Evolutionary conservation across 2,888 invertebrate species (phyloP), one percentile per base, ranked within the genome.

Genomic region (Lymantria monacha): DNA sequence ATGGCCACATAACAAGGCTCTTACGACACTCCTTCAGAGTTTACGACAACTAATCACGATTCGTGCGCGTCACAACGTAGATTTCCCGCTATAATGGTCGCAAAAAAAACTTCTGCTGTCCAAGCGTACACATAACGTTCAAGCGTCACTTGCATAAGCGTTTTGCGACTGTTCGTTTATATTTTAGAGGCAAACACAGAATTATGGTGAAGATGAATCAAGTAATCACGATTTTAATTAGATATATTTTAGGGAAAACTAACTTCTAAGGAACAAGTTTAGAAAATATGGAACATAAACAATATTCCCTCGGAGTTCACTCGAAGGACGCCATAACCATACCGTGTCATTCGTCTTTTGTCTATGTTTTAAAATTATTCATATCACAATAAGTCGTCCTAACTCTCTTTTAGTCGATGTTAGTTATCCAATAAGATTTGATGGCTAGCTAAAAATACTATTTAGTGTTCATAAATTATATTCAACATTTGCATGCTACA

Each of bases 201-300:
- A 59, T 46, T 50, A 30, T 59, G 52, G 49, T 58, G 46, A 66
- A 60, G 44, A 53, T 43, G 42, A 44, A 53, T 45, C 41, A 63
- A 62, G 60, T 61, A 61, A 38, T 59, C 53, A 49, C 58, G 70
- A 70, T 70, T 67, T 60, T 49, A 44, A 53, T 64, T 63, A 30
- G 76, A 76, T 80, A 79, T 72, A 70, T 66, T 22, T 63, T 76
- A 75, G 66, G 74, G 30, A 78, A 71, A 66, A 61, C 56, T 68
- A 72, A 76, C 81, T 80, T 76, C 76, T 46, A 56, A 58, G 59
- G 53, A 66, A 63, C 22, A 10, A 10, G 78, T 41, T 13, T 81
- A 74, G 79, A 85, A 87, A 84, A 87, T 85, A 85, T 87, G 81
- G 85, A 76, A 81, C 86, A 85, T 85, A 87, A 84, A 88, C 87